phyloP scores from a whole-genome alignment of 1,140 invertebrate genomes.

The Drosophila nasuta region DNA sequence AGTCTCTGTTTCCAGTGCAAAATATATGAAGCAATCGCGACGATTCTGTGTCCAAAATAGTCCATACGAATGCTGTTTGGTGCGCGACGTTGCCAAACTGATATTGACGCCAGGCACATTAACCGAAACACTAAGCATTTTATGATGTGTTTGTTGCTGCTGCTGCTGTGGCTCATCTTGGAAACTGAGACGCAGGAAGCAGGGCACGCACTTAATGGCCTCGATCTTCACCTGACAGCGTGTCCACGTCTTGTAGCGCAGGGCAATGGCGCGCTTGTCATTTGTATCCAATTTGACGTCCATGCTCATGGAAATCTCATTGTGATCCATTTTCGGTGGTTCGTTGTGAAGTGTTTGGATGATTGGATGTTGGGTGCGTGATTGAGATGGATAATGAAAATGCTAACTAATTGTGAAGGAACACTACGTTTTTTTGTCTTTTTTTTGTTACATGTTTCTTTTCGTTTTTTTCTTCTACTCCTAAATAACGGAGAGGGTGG shows the following conservation, averaged over 20 bases:
- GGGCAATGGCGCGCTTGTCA: constrained; percentile 74
- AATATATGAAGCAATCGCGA: constrained; percentile 80
- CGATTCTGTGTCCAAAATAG: constrained; percentile 84
- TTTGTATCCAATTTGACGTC: constrained; percentile 83
- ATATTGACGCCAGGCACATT: constrained; percentile 80
- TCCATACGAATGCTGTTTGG: constrained; percentile 78
- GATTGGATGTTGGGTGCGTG: constrained; percentile 30
- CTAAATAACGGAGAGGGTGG: constrained; percentile 44
- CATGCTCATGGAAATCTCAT: constrained; percentile 82
- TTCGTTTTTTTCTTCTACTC: constrained; percentile 26
- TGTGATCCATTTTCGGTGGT: constrained; percentile 68
- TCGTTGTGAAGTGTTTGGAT: constrained; percentile 7
- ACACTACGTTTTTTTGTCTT: constrained; percentile 14
- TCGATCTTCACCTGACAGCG: constrained; percentile 82
- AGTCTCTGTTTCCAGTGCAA: constrained; percentile 76
- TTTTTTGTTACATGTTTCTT: constrained; percentile 39
- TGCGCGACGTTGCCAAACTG: constrained; percentile 74
- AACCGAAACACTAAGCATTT: constrained; percentile 66
- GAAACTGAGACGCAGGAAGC: constrained; percentile 77
- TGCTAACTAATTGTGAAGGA: constrained; percentile 31
- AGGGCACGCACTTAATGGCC: constrained; percentile 83
- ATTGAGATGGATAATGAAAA: constrained; percentile 60
- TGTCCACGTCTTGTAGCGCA: constrained; percentile 77
- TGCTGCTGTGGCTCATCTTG: constrained; percentile 34
- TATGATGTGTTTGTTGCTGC: constrained; percentile 16